These are phyloP conservation scores for Brachionus calyciflorus DNA, from an alignment of 1,140 invertebrate genomes.

Conservation along the genomic window DNA sequence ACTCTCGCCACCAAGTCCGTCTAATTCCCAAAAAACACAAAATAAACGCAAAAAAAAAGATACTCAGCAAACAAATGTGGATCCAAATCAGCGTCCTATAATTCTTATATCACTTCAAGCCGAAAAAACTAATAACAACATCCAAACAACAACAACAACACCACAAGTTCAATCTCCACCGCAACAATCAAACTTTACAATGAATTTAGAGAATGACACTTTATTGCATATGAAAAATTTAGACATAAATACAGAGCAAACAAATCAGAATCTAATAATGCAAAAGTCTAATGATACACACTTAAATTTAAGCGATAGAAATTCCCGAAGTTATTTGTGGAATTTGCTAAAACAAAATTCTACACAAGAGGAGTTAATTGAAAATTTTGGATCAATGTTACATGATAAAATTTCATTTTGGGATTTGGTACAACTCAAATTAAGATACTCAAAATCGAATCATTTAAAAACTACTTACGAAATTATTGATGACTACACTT, in stretches of 20 bases:
- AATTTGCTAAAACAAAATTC: slow-evolving; percentile 11
- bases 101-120: slow-evolving; percentile 2
- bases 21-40: not conserved
- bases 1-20: slow-evolving; percentile 11
- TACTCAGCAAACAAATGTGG: not conserved
- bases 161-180: not conserved
- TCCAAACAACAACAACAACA: not conserved
- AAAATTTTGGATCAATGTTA: slow-evolving; percentile 25
- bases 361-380: slow-evolving; percentile 12
- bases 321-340: slow-evolving; percentile 28
- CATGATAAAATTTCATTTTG: slow-evolving; percentile 44
- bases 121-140: too few species aligned
- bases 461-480: slow-evolving; percentile 33
- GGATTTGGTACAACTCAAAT: slow-evolving; percentile 39
- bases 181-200: not conserved
- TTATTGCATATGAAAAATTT: slow-evolving; percentile 35
- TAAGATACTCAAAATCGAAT: slow-evolving; percentile 23
- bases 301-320: slow-evolving; percentile 2
- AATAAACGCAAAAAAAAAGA: slow-evolving; percentile 42
- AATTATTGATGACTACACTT: slow-evolving; percentile 42
- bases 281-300: not conserved
- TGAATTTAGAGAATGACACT: slow-evolving; percentile 27
- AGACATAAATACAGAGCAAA: slow-evolving; percentile 1
- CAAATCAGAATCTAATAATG: not conserved
- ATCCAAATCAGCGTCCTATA: not conserved